Conservation (phyloP, 2,888 invertebrate genomes). For the Melangyna quadrimaculata region DNA sequence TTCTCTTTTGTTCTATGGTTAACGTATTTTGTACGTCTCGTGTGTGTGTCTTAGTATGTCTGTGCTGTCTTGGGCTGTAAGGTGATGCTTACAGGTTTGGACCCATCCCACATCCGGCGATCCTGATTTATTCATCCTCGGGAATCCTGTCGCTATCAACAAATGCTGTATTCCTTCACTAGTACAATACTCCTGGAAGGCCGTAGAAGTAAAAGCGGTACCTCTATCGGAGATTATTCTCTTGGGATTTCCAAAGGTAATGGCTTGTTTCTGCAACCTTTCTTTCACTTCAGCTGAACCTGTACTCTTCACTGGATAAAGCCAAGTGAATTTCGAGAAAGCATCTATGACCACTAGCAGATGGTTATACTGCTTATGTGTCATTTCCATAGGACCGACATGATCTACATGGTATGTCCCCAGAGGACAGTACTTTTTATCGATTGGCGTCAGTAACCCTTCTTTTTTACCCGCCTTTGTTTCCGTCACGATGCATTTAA, state of each 20-base stretch:
- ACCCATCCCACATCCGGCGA: slow-evolving; percentile 7
- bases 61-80: too few species aligned
- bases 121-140: neutral
- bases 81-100: too few species aligned
- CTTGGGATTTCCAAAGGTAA: too few species aligned
- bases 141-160: neutral
- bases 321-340: slow-evolving; percentile 55
- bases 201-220: slow-evolving; percentile 31
- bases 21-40: too few species aligned
- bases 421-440: too few species aligned
- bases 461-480: slow-evolving; percentile 73
- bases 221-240: slow-evolving; percentile 74
- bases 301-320: too few species aligned
- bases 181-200: slow-evolving; percentile 7
- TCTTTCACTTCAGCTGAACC: too few species aligned
- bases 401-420: too few species aligned
- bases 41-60: too few species aligned
- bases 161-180: neutral
- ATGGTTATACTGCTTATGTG: slow-evolving; percentile 61
- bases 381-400: too few species aligned
- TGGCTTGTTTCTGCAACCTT: slow-evolving; percentile 14
- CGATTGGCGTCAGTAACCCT: slow-evolving; percentile 67
- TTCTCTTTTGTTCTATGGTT: too few species aligned
- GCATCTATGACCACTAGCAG: slow-evolving; percentile 76
- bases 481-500: slow-evolving; percentile 20